phyloP scores from a whole-genome alignment of 2,797 vertebrate genomes.

The Fundulus diaphanus region DNA sequence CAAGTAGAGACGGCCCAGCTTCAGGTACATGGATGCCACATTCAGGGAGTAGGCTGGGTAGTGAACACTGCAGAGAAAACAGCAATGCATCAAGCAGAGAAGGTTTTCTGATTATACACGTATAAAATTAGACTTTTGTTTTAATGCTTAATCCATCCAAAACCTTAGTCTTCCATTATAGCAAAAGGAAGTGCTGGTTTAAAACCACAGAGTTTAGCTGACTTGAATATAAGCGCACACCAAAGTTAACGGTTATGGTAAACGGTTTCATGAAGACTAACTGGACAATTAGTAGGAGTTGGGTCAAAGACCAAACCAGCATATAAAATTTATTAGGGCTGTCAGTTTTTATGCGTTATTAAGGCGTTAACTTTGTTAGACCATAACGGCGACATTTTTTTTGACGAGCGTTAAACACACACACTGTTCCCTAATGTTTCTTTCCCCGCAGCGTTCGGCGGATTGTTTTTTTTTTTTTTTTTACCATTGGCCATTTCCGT shows the following conservation, averaged over 20 bases:
- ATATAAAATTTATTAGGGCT: too few species aligned
- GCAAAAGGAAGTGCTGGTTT: background rate
- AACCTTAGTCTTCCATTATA: background rate
- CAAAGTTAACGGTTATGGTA: background rate
- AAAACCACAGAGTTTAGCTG: background rate
- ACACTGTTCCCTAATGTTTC: too few species aligned
- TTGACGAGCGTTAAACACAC: too few species aligned
- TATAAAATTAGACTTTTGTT: background rate
- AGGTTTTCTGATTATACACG: background rate
- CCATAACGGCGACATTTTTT: too few species aligned
- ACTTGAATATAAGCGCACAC: background rate
- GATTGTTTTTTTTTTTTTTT: too few species aligned
- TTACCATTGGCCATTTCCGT: too few species aligned
- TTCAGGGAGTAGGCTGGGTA: slow-evolving; percentile 96
- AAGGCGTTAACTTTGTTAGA: too few species aligned
- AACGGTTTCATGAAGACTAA: background rate
- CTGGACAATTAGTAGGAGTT: background rate
- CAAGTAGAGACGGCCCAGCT: slow-evolving; percentile 92
- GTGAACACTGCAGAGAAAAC: slow-evolving; percentile 84
- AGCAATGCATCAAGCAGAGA: background rate
- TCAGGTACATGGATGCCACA: slow-evolving; percentile 98
- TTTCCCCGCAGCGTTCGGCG: too few species aligned
- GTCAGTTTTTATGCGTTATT: too few species aligned
- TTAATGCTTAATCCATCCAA: background rate
- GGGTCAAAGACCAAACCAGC: background rate